Evolutionary conservation across 2,113 vertebrate species (phyloP).

Genomic region (Ondatra zibethicus): DNA sequence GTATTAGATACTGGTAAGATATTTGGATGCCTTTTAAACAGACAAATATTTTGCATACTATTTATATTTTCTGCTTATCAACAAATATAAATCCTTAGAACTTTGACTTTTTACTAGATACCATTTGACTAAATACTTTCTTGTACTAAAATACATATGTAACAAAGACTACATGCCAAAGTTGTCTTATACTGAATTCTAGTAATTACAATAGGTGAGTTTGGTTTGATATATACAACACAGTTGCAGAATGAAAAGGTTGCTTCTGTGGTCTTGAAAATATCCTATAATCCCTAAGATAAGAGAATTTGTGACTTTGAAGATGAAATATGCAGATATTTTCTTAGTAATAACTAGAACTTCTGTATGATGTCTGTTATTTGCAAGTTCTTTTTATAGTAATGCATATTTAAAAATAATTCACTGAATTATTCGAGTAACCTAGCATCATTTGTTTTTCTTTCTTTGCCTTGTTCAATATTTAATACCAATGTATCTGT

Average conservation of each 20-base stretch:
- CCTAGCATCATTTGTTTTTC: neutral
- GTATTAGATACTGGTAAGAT: neutral
- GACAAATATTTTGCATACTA: neutral
- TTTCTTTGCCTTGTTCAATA: neutral
- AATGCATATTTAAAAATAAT: neutral
- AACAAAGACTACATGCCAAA: neutral
- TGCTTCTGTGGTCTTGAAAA: neutral
- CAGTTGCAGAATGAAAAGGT: neutral
- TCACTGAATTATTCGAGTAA: neutral
- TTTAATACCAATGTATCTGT: neutral
- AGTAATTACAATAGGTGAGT: neutral
- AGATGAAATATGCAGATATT: neutral
- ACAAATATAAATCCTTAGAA: neutral
- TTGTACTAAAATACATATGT: neutral
- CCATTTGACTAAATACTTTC: neutral
- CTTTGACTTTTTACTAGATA: neutral
- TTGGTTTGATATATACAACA: neutral
- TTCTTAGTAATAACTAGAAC: neutral
- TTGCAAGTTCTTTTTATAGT: neutral
- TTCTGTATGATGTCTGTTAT: too few relatives aligned
- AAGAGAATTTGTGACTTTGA: neutral
- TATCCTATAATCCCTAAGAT: fast-evolving
- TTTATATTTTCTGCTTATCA: neutral
- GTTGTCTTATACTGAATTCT: neutral
- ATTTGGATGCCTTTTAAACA: neutral